A percentile compares a stretch with the other conserved stretches of the same genome.
These are phyloP conservation scores for Scaptomyza flava DNA, from an alignment of 2,888 invertebrate species.

Conservation along the genomic window DNA sequence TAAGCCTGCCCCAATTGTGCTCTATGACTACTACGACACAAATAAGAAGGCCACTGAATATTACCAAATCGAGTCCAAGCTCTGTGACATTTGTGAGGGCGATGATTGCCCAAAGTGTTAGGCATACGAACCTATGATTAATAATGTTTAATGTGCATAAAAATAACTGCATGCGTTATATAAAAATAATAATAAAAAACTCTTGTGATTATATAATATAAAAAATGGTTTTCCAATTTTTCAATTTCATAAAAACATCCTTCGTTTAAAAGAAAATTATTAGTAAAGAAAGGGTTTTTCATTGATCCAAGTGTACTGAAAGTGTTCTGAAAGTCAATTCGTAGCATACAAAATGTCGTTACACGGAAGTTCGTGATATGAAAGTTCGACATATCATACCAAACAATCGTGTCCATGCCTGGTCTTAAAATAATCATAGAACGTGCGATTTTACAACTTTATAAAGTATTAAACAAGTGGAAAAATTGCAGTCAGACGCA, in stretches of 20 bases:
- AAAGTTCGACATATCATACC: background rate
- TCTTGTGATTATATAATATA: conserved; percentile 48
- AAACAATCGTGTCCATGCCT: background rate
- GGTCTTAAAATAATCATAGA: conserved; percentile 49
- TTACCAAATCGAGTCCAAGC: conserved; percentile 81
- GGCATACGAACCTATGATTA: background rate
- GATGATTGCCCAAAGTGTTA: conserved; percentile 58
- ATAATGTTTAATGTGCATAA: background rate
- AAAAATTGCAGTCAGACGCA: no score
- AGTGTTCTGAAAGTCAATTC: no score
- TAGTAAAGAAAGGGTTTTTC: no score
- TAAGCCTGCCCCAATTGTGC: conserved; percentile 92
- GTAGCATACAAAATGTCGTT: no score
- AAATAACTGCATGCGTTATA: background rate
- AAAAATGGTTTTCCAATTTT: background rate
- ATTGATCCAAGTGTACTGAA: no score
- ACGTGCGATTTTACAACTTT: conserved; percentile 66
- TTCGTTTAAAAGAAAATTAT: no score
- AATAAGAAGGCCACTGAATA: conserved; percentile 83
- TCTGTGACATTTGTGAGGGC: conserved; percentile 65
- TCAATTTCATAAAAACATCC: no score
- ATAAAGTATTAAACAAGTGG: conserved; percentile 52
- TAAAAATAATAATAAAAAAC: conserved; percentile 15
- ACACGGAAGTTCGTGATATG: background rate
- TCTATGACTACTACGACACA: conserved; percentile 96